phyloP scores from a whole-genome alignment of 2,113 vertebrate genomes.

The Python bivittatus region DNA sequence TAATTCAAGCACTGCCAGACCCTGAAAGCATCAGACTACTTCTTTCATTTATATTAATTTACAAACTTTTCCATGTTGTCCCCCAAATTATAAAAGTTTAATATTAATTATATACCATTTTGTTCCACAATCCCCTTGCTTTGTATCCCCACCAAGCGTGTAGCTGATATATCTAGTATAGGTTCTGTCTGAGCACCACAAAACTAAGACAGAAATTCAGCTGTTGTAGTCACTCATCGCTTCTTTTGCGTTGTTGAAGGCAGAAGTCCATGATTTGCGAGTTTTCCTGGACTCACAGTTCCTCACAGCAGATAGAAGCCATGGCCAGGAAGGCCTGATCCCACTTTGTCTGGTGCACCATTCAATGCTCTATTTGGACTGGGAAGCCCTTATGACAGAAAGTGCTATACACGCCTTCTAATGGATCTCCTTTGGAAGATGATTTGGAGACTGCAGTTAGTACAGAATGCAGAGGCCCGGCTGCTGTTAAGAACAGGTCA shows the following conservation, averaged over 20 bases:
- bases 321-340: not conserved
- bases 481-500: not conserved
- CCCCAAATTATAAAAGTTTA: not conserved
- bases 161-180: not conserved
- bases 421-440: not conserved
- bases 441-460: not conserved
- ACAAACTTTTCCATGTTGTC: not conserved
- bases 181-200: not conserved
- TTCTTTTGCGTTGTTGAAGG: not conserved
- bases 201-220: not conserved
- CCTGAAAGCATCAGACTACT: not conserved
- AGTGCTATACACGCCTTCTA: not conserved
- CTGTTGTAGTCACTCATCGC: not conserved
- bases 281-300: not conserved
- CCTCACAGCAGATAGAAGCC: not conserved
- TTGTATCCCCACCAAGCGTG: not conserved
- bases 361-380: not conserved
- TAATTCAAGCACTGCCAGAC: not conserved
- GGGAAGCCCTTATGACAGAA: not conserved
- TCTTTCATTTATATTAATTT: not conserved
- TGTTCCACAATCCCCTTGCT: not conserved
- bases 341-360: not conserved
- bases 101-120: not conserved
- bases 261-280: not conserved
- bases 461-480: not conserved